phyloP scores from a whole-genome alignment of 2,888 invertebrate species.

The Lasioglossum leucozonium region DNA sequence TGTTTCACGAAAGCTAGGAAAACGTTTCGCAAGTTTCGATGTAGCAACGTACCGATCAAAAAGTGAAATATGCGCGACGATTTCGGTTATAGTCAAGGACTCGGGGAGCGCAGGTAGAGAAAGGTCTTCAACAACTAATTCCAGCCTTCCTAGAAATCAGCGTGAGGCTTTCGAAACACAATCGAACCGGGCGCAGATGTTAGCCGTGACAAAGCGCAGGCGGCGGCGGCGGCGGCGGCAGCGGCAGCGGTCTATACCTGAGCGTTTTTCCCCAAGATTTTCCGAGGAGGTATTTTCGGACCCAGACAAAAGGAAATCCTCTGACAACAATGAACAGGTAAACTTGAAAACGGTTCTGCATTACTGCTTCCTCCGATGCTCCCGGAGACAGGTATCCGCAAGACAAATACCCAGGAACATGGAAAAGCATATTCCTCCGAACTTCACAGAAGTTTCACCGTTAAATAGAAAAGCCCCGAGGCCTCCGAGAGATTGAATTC shows the following conservation, averaged over 20 bases:
- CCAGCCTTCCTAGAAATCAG: slow-evolving; percentile 77
- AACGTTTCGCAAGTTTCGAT: not conserved
- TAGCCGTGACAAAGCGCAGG: slow-evolving; percentile 31
- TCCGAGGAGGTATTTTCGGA: slow-evolving; percentile 51
- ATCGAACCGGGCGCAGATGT: slow-evolving; percentile 70
- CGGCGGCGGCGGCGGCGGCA: not conserved
- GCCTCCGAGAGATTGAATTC: not conserved
- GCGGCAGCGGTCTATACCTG: slow-evolving; percentile 55
- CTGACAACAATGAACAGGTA: slow-evolving; percentile 30
- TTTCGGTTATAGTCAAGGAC: slow-evolving; percentile 29
- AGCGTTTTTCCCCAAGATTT: slow-evolving; percentile 58
- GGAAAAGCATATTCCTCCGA: not conserved
- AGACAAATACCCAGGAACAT: not conserved
- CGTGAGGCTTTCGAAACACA: slow-evolving; percentile 59
- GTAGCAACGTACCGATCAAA: slow-evolving; percentile 28
- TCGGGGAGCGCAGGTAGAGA: slow-evolving; percentile 49
- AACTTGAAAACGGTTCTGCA: slow-evolving; percentile 16
- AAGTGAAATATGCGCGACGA: slow-evolving; percentile 27
- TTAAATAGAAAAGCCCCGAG: slow-evolving; percentile 4
- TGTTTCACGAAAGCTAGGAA: not conserved
- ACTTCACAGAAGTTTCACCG: slow-evolving; percentile 5
- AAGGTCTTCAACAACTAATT: slow-evolving; percentile 55
- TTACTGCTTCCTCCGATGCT: slow-evolving; percentile 1
- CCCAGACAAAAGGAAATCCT: slow-evolving; percentile 35
- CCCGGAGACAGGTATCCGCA: not conserved